Percentiles rank a stretch among this genome's conserved stretches.
phyloP scores from a whole-genome alignment of 2,888 invertebrate species.

The Drosophila mercatorum region DNA sequence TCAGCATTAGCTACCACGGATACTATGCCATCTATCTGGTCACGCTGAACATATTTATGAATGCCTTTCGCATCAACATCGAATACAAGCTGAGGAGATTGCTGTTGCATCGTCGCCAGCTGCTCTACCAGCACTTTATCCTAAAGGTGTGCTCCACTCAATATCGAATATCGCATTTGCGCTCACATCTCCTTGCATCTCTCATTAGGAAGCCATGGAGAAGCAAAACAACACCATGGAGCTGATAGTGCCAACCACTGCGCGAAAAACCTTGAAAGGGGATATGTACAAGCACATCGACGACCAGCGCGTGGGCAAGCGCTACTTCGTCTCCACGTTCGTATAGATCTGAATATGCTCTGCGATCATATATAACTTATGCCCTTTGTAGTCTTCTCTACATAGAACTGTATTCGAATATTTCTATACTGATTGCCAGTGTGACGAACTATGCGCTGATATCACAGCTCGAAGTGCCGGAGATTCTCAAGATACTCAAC shows the following conservation, averaged over 20 bases:
- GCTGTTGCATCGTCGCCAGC: constrained; percentile 37
- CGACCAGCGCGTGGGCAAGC: constrained; percentile 16
- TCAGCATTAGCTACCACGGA: neutral
- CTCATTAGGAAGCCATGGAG: constrained; percentile 14
- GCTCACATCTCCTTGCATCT: neutral
- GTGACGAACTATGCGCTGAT: constrained; percentile 95
- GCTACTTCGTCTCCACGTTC: constrained; percentile 6
- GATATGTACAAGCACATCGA: constrained; percentile 86
- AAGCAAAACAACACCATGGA: constrained; percentile 93
- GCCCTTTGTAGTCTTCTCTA: constrained; percentile 89
- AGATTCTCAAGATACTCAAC: constrained; percentile 93
- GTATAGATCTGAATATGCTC: constrained; percentile 1
- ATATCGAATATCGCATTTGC: no score
- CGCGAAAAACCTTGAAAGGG: constrained; percentile 87
- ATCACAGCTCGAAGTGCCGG: constrained; percentile 90
- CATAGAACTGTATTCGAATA: constrained; percentile 93
- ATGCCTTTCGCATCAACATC: constrained; percentile 7
- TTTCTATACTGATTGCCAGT: constrained; percentile 95
- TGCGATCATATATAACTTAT: neutral
- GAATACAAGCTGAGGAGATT: constrained; percentile 23
- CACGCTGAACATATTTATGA: constrained; percentile 22
- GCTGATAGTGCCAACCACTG: constrained; percentile 93
- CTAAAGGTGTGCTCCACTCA: constrained; percentile 25
- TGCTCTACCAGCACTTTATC: constrained; percentile 34
- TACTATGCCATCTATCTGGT: constrained; percentile 14